These are phyloP conservation scores for Glaucopsyche alexis DNA, from an alignment of 2,888 invertebrate genomes.

Conservation along the genomic window DNA sequence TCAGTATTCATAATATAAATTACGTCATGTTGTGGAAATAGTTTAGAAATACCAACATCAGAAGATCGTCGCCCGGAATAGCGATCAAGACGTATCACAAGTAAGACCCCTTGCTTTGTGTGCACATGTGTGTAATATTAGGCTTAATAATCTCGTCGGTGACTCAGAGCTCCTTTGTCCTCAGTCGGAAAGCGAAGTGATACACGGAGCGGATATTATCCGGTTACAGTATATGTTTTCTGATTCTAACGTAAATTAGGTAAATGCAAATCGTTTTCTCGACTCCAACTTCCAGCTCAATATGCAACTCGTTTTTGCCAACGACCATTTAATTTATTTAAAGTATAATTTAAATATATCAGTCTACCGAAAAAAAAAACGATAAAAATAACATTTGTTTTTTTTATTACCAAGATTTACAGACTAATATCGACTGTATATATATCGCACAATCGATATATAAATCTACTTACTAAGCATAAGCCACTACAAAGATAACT, in stretches of 20 bases:
- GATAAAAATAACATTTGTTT: too few species aligned
- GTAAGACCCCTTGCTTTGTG: conserved; percentile 44
- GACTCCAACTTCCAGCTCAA: background rate
- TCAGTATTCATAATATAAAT: conserved; percentile 37
- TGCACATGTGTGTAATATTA: conserved; percentile 55
- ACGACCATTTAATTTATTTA: background rate
- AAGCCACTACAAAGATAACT: too few species aligned
- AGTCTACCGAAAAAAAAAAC: too few species aligned
- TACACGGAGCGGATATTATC: conserved; percentile 32
- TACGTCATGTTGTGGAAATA: conserved; percentile 47
- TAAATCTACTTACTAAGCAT: too few species aligned
- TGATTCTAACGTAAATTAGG: background rate
- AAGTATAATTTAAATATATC: background rate
- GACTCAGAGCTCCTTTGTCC: conserved; percentile 67
- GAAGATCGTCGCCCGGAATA: conserved; percentile 53
- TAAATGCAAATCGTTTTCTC: background rate
- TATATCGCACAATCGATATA: too few species aligned
- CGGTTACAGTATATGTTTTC: background rate
- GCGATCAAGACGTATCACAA: conserved; percentile 47
- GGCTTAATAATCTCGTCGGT: conserved; percentile 61
- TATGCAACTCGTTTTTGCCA: background rate
- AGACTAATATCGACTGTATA: too few species aligned
- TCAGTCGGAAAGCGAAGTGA: conserved; percentile 45
- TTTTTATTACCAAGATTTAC: too few species aligned
- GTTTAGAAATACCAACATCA: conserved; percentile 45